These are phyloP conservation scores for Drosophila limbata DNA, from an alignment of 2,888 invertebrate genomes.

Conservation along the genomic window DNA sequence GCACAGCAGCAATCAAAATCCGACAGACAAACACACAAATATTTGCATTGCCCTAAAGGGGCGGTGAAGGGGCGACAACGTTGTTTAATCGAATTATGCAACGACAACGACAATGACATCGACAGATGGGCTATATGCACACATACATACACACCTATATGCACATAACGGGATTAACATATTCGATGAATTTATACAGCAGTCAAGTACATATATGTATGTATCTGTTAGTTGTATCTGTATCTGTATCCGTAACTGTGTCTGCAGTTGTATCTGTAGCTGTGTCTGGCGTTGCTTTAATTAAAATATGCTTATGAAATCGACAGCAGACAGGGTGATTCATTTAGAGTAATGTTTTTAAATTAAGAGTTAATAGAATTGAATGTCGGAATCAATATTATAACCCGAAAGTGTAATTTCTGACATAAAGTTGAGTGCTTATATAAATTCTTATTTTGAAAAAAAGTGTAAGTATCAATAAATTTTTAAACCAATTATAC, in stretches of 20 bases:
- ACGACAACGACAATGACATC: constrained; percentile 7
- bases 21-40: constrained; percentile 67
- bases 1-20: constrained; percentile 64
- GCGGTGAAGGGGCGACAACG: constrained; percentile 27
- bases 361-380: not conserved
- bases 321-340: constrained; percentile 21
- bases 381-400: not conserved
- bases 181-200: constrained; percentile 59
- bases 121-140: constrained; percentile 14
- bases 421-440: too few relatives aligned
- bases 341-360: not conserved
- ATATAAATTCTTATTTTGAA: not conserved
- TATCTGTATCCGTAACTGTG: constrained; percentile 12
- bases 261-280: constrained; percentile 11
- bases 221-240: constrained; percentile 22
- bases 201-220: constrained; percentile 15
- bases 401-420: too few relatives aligned
- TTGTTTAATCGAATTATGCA: constrained; percentile 76
- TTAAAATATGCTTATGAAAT: constrained; percentile 72
- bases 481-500: not conserved
- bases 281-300: constrained; percentile 49
- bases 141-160: constrained; percentile 18
- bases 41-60: constrained; percentile 57
- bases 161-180: constrained; percentile 71
- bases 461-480: not conserved